Evolutionary conservation across 2,888 invertebrate species (phyloP).

Genomic region (Oscheius myriophilus): DNA sequence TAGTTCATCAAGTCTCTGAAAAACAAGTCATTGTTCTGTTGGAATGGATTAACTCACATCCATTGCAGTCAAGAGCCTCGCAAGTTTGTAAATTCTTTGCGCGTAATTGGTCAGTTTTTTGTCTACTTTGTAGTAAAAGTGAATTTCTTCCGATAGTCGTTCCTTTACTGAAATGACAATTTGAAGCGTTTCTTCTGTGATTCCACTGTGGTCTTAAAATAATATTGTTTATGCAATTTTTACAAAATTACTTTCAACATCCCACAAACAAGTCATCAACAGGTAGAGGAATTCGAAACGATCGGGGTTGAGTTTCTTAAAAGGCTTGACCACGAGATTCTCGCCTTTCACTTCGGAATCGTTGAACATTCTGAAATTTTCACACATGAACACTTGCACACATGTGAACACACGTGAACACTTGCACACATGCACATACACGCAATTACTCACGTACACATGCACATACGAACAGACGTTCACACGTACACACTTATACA

Average conservation of each 20-base stretch:
- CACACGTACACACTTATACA: too few species aligned
- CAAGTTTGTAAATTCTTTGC: not conserved
- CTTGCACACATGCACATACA: too few species aligned
- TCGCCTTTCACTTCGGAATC: conserved; percentile 3
- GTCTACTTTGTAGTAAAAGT: conserved; percentile 9
- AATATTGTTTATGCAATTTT: not conserved
- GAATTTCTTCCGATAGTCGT: not conserved
- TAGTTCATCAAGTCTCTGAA: conserved; percentile 5
- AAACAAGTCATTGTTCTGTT: not conserved
- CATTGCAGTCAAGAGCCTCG: not conserved
- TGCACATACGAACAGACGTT: too few species aligned
- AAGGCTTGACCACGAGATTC: not conserved
- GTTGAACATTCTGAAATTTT: conserved; percentile 7
- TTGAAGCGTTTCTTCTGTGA: not conserved
- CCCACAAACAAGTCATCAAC: not conserved
- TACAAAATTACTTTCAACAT: not conserved
- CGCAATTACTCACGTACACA: too few species aligned
- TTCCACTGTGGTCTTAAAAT: not conserved
- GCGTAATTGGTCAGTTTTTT: not conserved
- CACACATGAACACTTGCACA: too few species aligned
- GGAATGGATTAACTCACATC: conserved; percentile 12
- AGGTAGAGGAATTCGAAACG: not conserved
- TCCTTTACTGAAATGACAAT: not conserved
- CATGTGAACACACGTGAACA: too few species aligned
- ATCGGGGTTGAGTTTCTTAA: not conserved